phyloP scores from a whole-genome alignment of 2,888 invertebrate species.

The Cantharis rustica region DNA sequence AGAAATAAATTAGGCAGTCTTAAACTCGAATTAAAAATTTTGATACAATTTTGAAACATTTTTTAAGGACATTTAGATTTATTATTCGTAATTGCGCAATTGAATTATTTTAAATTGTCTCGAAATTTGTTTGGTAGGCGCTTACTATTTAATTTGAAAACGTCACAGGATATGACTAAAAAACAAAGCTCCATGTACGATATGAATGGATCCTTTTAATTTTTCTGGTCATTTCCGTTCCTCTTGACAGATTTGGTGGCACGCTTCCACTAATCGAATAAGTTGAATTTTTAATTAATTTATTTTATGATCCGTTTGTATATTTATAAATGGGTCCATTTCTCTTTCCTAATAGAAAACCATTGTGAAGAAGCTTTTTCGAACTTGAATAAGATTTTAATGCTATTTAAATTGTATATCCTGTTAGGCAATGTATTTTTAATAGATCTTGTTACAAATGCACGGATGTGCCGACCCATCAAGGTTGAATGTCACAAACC shows the following conservation, averaged over 20 bases:
- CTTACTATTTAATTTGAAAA: not conserved
- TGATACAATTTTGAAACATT: not conserved
- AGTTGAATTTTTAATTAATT: not conserved
- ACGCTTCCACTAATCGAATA: conserved; percentile 1
- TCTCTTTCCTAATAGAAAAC: not conserved
- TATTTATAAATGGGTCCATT: not conserved
- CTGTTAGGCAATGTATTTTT: conserved; percentile 31
- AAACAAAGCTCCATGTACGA: conserved; percentile 13
- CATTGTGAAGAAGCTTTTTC: conserved; percentile 2
- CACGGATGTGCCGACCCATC: conserved; percentile 32
- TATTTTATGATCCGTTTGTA: not conserved
- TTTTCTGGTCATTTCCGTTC: conserved; percentile 24
- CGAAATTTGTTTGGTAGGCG: not conserved
- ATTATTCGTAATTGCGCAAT: not conserved
- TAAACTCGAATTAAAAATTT: too few relatives aligned
- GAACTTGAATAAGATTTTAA: conserved; percentile 23
- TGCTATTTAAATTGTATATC: conserved; percentile 26
- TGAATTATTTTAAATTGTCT: not conserved
- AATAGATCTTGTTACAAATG: conserved; percentile 29
- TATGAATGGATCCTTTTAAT: conserved; percentile 21
- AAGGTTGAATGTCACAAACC: conserved; percentile 32
- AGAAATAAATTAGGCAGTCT: not conserved
- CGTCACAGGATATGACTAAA: conserved; percentile 14
- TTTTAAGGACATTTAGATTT: not conserved
- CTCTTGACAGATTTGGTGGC: conserved; percentile 21